phyloP scores from a whole-genome alignment of 2,797 vertebrate genomes.

The Thalassophryne amazonica region DNA sequence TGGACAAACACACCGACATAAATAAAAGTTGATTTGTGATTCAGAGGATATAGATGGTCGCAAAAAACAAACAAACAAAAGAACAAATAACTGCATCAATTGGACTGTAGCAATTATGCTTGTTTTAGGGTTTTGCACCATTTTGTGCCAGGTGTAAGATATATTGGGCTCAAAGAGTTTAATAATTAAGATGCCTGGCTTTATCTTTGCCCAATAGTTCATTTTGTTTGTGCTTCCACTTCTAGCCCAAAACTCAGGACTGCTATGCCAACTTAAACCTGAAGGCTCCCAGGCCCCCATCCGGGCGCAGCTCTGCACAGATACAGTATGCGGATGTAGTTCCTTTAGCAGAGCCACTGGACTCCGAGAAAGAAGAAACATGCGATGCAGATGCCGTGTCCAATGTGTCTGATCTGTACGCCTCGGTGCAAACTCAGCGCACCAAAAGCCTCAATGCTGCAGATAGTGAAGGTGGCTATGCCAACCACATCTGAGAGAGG shows the following conservation, averaged over 20 bases:
- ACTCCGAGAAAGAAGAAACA: conserved; percentile 27
- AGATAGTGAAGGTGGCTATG: conserved; percentile 56
- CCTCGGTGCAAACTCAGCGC: conserved; percentile 72
- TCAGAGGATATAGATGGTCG: neutral
- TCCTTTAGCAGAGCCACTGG: conserved; percentile 14
- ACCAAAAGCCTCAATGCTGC: conserved; percentile 43
- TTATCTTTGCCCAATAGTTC: no score
- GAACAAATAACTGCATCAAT: no score
- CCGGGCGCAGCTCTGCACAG: conserved; percentile 55
- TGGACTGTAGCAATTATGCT: no score
- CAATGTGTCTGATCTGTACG: conserved; percentile 70
- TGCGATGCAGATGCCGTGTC: conserved; percentile 33
- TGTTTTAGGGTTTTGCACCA: no score
- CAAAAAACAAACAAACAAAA: no score
- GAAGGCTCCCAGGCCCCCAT: conserved; percentile 54
- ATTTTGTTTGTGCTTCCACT: conserved; percentile 5
- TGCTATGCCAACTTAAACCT: conserved; percentile 76
- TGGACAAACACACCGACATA: neutral
- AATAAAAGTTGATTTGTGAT: neutral
- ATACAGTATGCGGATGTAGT: conserved; percentile 58
- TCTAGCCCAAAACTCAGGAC: conserved; percentile 51
- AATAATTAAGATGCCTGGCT: no score
- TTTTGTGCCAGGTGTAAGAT: no score
- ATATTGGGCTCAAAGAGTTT: no score
- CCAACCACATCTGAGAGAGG: conserved; percentile 67